Percentiles rank a stretch among this genome's conserved stretches.
Evolutionary conservation across 2,888 invertebrate species (phyloP).

Genomic region (Drosophila setosimentum): DNA sequence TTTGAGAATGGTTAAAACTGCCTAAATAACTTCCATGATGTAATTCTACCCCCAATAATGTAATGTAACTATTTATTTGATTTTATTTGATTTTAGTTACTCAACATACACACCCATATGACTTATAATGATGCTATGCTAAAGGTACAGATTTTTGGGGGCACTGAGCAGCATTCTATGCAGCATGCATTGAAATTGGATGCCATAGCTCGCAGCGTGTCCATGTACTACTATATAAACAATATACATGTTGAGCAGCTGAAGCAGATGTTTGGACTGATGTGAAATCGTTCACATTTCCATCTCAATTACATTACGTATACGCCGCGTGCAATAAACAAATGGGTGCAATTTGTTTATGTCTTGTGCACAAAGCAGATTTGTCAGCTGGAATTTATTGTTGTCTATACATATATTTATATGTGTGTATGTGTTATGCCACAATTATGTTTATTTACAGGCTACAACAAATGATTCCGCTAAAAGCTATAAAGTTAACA

Average conservation of each 20-base stretch:
- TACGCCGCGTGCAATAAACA: conserved; percentile 32
- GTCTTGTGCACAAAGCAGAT: conserved; percentile 25
- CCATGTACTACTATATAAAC: conserved; percentile 54
- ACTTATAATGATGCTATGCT: conserved; percentile 56
- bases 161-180: conserved; percentile 33
- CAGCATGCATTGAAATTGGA: conserved; percentile 49
- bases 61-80: not conserved
- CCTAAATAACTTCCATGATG: not conserved
- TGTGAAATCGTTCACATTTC: conserved; percentile 5
- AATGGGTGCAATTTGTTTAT: conserved; percentile 19
- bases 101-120: conserved; percentile 56
- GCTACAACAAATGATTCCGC: conserved; percentile 43
- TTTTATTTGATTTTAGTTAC: conserved; percentile 33
- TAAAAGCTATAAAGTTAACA: conserved; percentile 64
- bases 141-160: conserved; percentile 42
- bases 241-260: conserved; percentile 49
- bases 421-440: conserved; percentile 16
- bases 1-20: not conserved
- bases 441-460: conserved; percentile 72
- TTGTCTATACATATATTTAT: conserved; percentile 28
- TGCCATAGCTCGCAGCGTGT: conserved; percentile 44
- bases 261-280: conserved; percentile 61
- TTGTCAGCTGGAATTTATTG: conserved; percentile 48
- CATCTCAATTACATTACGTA: conserved; percentile 40
- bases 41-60: not conserved